Conservation (phyloP, 1,140 invertebrate species). For the Aricia agestis region DNA sequence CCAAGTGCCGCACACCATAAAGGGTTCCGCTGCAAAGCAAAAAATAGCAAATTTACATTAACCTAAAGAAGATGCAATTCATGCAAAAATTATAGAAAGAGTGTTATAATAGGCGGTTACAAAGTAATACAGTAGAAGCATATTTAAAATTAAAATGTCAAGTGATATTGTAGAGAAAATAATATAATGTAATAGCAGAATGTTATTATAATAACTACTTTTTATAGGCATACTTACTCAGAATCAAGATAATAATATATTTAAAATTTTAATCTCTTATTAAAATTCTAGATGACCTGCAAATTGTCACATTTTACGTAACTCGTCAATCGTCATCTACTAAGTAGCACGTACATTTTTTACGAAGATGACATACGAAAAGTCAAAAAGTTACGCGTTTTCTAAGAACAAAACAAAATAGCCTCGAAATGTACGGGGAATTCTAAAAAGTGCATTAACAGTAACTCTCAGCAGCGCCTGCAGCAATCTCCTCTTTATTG, state of each 20-base stretch:
- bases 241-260: no score
- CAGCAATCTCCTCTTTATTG: not conserved
- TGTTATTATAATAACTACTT: not conserved
- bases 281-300: no score
- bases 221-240: not conserved
- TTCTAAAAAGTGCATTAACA: not conserved
- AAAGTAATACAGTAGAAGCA: not conserved
- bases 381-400: no score
- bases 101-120: not conserved
- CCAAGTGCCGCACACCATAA: not conserved
- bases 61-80: not conserved
- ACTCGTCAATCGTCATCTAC: no score
- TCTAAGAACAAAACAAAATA: not conserved
- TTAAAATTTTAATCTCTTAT: no score
- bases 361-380: no score
- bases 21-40: not conserved
- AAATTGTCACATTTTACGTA: no score
- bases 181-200: not conserved
- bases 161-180: not conserved
- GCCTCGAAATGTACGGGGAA: not conserved
- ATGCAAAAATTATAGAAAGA: not conserved
- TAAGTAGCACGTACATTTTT: no score
- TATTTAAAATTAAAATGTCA: not conserved
- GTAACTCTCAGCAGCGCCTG: not conserved
- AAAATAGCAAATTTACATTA: not conserved